Percentiles rank a stretch among this genome's conserved stretches.
phyloP scores from a whole-genome alignment of 2,888 invertebrate species.

The Balanococcus diminutus region DNA sequence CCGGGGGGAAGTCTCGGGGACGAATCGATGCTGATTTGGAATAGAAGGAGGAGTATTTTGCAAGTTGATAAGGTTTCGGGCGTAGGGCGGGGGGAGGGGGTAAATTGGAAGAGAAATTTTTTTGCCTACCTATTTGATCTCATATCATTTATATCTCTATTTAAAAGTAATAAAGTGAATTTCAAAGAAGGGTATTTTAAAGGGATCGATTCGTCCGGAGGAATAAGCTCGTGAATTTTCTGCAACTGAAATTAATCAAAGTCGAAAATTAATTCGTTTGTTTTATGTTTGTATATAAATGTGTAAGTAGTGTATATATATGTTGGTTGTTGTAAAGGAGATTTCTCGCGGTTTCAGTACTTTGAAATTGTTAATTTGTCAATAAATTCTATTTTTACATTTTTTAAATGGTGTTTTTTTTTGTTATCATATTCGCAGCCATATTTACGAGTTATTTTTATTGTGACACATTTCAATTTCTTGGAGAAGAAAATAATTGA shows the following conservation, averaged over 20 bases:
- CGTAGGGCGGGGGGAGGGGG: too few species aligned
- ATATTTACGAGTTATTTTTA: too few species aligned
- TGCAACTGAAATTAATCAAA: background rate
- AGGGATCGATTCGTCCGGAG: background rate
- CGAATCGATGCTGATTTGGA: too few species aligned
- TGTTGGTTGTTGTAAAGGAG: slow-evolving; percentile 29
- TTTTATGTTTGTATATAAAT: slow-evolving; percentile 20
- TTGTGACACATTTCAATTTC: too few species aligned
- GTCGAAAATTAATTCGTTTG: background rate
- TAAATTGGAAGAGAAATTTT: background rate
- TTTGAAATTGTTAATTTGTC: slow-evolving; percentile 38
- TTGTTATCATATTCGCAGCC: background rate
- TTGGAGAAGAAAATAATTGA: too few species aligned
- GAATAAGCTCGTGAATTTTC: background rate
- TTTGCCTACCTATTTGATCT: background rate
- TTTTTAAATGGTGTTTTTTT: background rate
- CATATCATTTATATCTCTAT: background rate
- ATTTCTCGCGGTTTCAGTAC: background rate
- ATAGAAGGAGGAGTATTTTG: too few species aligned
- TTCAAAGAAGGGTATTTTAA: too few species aligned
- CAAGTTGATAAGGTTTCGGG: too few species aligned
- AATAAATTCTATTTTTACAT: slow-evolving; percentile 43
- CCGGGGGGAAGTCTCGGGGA: background rate
- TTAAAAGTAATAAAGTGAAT: too few species aligned
- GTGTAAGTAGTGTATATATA: slow-evolving; percentile 28